Conservation (phyloP, 2,888 invertebrate species). For the Lithophane semibrunnea region DNA sequence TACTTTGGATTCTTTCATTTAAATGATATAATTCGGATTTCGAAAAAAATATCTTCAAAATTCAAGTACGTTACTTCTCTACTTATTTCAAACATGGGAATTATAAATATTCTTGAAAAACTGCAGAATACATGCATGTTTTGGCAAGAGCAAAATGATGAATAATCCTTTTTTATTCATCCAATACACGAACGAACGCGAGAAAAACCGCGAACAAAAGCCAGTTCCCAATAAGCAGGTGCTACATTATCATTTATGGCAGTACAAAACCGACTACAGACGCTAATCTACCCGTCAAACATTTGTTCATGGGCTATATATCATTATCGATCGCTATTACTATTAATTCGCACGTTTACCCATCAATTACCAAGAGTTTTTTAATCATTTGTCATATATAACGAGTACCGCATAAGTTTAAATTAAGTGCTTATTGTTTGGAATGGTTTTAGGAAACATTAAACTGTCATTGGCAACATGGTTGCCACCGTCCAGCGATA, state of each 20-base stretch:
- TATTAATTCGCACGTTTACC: constrained; percentile 83
- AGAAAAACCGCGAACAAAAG: constrained; percentile 58
- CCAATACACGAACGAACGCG: constrained; percentile 33
- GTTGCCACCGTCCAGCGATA: constrained; percentile 50
- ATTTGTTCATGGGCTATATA: constrained; percentile 75
- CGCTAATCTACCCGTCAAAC: constrained; percentile 79
- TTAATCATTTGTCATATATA: constrained; percentile 86
- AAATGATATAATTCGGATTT: background rate
- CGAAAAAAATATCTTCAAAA: background rate
- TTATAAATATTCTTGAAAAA: constrained; percentile 4
- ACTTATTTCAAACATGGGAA: background rate
- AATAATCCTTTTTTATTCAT: constrained; percentile 37
- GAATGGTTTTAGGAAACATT: constrained; percentile 69
- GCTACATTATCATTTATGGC: constrained; percentile 64
- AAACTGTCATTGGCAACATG: constrained; percentile 60
- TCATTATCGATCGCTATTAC: constrained; percentile 81
- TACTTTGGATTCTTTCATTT: background rate
- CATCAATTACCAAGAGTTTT: constrained; percentile 83
- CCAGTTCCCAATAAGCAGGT: constrained; percentile 75
- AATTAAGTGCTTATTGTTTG: constrained; percentile 73
- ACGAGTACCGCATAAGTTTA: constrained; percentile 68
- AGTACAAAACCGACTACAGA: constrained; percentile 61
- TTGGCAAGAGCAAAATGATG: constrained; percentile 12
- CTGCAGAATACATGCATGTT: constrained; percentile 4
- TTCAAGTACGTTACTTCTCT: background rate